Percentiles rank a stretch among this genome's conserved stretches.
Conservation (phyloP, 2,797 vertebrate genomes). For the Danio kyathit region DNA sequence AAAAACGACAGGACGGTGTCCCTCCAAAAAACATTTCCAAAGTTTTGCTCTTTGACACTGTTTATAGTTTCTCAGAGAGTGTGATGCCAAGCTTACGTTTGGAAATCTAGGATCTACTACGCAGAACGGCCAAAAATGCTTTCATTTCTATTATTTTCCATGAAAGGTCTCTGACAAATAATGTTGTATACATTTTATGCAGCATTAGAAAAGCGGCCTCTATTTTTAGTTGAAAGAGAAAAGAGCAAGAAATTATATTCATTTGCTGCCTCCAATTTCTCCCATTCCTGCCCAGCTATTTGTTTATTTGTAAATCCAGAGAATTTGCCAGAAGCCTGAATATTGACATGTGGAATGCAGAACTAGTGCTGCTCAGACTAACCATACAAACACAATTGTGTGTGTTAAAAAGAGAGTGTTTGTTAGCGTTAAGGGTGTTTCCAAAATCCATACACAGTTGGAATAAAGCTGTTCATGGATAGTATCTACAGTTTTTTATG, state of each 20-base stretch:
- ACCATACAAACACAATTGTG: conserved; percentile 17
- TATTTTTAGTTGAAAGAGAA: conserved; percentile 42
- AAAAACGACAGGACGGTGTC: conserved; percentile 10
- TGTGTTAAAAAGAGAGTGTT: conserved; percentile 5
- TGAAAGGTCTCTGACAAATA: conserved; percentile 2
- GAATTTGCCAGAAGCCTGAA: conserved; percentile 60
- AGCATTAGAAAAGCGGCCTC: conserved; percentile 8
- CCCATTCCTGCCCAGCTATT: conserved; percentile 55
- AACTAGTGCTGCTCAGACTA: conserved; percentile 36
- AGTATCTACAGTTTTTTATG: not conserved
- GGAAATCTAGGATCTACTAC: conserved; percentile 13
- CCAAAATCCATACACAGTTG: not conserved
- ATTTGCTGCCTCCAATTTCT: conserved; percentile 48
- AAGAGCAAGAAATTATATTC: conserved; percentile 38
- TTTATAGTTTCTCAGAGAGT: conserved; percentile 31
- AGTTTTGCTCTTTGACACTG: conserved; percentile 11
- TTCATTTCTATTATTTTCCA: conserved; percentile 9
- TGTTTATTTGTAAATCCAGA: conserved; percentile 64
- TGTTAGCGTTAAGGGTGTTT: conserved; percentile 5
- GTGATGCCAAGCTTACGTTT: conserved; percentile 22
- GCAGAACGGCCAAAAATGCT: conserved; percentile 24
- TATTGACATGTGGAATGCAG: conserved; percentile 65
- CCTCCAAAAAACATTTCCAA: conserved; percentile 17
- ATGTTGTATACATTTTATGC: conserved; percentile 12
- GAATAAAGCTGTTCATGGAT: conserved; percentile 20